Evolutionary conservation across 2,888 invertebrate genomes (phyloP), one percentile per base, ranked within the genome.

Genomic region (Himalopsyche tibetana): DNA sequence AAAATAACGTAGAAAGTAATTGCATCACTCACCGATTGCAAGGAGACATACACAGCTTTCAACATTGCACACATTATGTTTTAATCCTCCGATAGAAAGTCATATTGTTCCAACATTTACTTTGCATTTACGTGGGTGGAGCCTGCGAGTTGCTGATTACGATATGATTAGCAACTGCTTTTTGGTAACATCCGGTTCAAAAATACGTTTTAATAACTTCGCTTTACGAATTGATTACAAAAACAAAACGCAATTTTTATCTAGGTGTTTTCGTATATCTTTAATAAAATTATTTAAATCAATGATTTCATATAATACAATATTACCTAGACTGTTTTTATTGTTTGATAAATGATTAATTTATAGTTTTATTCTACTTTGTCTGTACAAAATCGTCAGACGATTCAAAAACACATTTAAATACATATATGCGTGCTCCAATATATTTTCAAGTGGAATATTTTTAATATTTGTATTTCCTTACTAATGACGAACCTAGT

Each of bases 61-160:
- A 63, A 63, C 63, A 15, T 6, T 63, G 63, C 63, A 63, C 28
- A 63, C 63, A 63, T 63, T 63, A 63, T 63, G 63, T 63, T 63
- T 63, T 63, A 63, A 63, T 63, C 63, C 63, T 28, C 19, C 63
- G 63, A 63, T 63, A 63, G 63, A 63, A 63, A 63, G 63, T 63
- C 63, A 63, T 63, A 63, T 63, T 63, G 63, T 63, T 63, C 63
- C 63, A 63, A 63, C 63, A 63, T 63, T 63, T 63, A 63, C 63
- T 63, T 63, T 63, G 63, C 63, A 63, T 63, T 63, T 63, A 19
- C 63, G 63, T 63, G 19, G 63, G 63, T 63, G 19, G 63, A 63
- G 63, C 63, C 63, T 63, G 63, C 63, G 28, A 63, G 28, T 63
- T 28, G 63, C 63, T 63, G 63, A 63, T 63, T 63, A 63, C 63